Conservation (phyloP, 2,113 vertebrate genomes). For the Marmota monax region DNA sequence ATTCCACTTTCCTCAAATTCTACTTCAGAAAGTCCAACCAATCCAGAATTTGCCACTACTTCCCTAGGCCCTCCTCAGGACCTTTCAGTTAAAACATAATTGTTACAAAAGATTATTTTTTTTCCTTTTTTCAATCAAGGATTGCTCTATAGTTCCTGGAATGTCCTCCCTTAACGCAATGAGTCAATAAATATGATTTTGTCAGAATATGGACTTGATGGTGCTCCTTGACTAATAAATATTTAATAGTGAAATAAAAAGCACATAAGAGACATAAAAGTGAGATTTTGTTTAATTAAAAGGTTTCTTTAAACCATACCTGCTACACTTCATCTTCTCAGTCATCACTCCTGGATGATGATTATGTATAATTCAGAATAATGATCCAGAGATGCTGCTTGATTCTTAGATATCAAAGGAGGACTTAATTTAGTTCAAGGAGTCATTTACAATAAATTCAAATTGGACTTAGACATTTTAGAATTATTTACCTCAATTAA, state of each 20-base stretch:
- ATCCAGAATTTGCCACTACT: not conserved
- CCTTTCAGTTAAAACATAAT: slow-evolving; percentile 45
- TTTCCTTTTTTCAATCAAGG: not conserved
- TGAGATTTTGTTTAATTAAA: slow-evolving; percentile 47
- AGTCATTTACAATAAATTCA: not conserved
- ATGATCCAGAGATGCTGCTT: slow-evolving; percentile 20
- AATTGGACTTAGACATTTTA: slow-evolving; percentile 42
- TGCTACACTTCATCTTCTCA: slow-evolving; percentile 12
- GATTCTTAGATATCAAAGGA: slow-evolving; percentile 26
- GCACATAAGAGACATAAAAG: not conserved
- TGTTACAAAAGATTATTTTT: slow-evolving; percentile 14
- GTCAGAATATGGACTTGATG: not conserved
- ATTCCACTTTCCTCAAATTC: not conserved
- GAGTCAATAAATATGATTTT: slow-evolving; percentile 35
- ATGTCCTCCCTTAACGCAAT: not conserved
- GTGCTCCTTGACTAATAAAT: slow-evolving; percentile 9
- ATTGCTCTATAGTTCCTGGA: not conserved
- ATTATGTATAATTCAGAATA: slow-evolving; percentile 19
- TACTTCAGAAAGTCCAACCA: not conserved
- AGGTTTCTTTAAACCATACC: not conserved
- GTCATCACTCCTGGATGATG: not conserved
- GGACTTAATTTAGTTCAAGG: not conserved
- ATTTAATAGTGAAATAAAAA: not conserved
- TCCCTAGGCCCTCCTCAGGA: not conserved
- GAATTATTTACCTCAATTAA: slow-evolving; percentile 40